Evolutionary conservation across 2,113 vertebrate species (phyloP).

Genomic region (Proterorhinus semilunaris): DNA sequence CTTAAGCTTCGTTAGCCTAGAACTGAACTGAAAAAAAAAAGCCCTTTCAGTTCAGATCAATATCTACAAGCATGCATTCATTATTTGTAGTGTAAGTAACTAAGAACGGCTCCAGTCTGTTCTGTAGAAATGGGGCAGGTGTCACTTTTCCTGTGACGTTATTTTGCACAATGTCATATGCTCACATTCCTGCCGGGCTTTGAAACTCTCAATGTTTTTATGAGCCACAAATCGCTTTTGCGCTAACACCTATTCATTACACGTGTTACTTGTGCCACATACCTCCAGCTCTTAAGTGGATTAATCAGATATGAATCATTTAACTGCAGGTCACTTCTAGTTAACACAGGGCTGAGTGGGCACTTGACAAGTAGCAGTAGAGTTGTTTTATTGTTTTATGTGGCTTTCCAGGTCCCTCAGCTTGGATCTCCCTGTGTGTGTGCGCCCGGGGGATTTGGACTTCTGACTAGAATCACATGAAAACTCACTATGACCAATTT

Average conservation of each 20-base stretch:
- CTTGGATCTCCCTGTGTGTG: slow-evolving; percentile 37
- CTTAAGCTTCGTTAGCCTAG: not conserved
- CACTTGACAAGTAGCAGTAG: slow-evolving; percentile 37
- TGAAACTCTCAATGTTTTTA: slow-evolving; percentile 8
- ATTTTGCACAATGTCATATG: slow-evolving; percentile 10
- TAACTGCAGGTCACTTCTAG: slow-evolving; percentile 69
- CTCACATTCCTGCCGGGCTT: slow-evolving; percentile 16
- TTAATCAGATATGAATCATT: slow-evolving; percentile 74
- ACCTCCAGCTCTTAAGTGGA: slow-evolving; percentile 63
- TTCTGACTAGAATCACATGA: slow-evolving; percentile 56
- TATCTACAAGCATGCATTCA: not conserved
- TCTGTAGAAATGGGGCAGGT: slow-evolving; percentile 24
- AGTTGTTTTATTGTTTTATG: slow-evolving; percentile 46
- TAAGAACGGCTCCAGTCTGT: not conserved
- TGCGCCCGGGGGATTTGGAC: slow-evolving; percentile 41
- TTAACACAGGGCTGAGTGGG: slow-evolving; percentile 26
- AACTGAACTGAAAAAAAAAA: slow-evolving; percentile 1
- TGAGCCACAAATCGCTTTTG: slow-evolving; percentile 17
- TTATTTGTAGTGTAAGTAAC: slow-evolving; percentile 1
- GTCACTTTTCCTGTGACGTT: not conserved
- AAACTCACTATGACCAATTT: slow-evolving; percentile 57
- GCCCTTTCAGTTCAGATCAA: not conserved
- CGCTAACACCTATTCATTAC: slow-evolving; percentile 40
- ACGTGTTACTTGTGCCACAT: slow-evolving; percentile 26
- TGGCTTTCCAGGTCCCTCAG: not conserved